Base-by-base conservation (phyloP, 1,140 invertebrate genomes). In the Bombyx mandarina region DNA sequence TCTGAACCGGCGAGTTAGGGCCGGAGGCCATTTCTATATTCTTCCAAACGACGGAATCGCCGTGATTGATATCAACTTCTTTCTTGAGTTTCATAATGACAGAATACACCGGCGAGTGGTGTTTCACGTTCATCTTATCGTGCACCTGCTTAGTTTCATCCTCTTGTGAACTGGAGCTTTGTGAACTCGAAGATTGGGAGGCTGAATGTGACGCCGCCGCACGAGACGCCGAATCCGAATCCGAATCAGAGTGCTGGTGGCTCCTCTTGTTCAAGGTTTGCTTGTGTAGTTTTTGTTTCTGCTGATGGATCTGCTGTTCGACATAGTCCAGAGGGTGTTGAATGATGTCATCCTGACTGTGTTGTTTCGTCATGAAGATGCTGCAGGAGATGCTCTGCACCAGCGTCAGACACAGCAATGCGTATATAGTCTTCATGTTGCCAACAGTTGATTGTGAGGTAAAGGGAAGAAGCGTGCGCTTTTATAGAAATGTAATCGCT, bases 341-440 rank as follows among this genome's bases (percentile, higher is more conserved):
- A 48, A 68, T 63, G 7, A 70, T 55, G 52, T 52, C 56, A 48
- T 72, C 66, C 60, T 65, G 18, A 6, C 57, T 65, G 7, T 58
- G 63, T 35, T 62, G 49, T 46, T 72, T 63, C 3, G 63, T 69
- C 7, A 70, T 61, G 69, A 84, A 79, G 67, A 86, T 79, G 61
- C 67, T 76, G 55, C 63, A 78, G n/a, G 71, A 56, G 46, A 64
- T 61, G 46, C 66, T 58, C 62, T 67, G 67, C 56, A 70, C 69
- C 52, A 83, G 66, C 22, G 70, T 71, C 18, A 84, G 69, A 66
- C 71, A 79, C 52, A 81, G 53, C 18, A 83, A 62, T 43, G 76
- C 52, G 61, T 67, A 72, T 60, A 74, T 61, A 54, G 69, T 69
- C 69, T 75, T 86, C 82, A 86, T 86, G 43, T 58, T 57, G 74